Percentiles rank a stretch among this genome's conserved stretches.
These are phyloP conservation scores for Trisateles emortualis DNA, from an alignment of 2,888 invertebrate species.

Conservation along the genomic window DNA sequence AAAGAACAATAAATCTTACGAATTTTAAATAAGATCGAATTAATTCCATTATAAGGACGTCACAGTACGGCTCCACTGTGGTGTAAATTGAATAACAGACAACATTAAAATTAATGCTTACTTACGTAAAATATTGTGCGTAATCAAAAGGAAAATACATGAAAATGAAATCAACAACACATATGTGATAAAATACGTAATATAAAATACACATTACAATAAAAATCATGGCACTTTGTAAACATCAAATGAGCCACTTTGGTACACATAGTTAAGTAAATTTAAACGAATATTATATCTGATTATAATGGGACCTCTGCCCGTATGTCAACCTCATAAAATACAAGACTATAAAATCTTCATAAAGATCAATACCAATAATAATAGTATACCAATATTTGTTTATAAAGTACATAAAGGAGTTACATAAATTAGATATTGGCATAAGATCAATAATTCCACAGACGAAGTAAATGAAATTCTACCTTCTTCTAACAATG, in stretches of 20 bases:
- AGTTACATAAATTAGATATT: conserved; percentile 31
- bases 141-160: conserved; percentile 30
- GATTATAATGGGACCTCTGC: conserved; percentile 37
- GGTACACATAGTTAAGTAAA: conserved; percentile 11
- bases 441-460: conserved; percentile 27
- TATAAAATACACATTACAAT: conserved; percentile 31
- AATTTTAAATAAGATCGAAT: no score
- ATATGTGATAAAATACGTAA: conserved; percentile 24
- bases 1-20: no score
- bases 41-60: no score
- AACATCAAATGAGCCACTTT: conserved; percentile 35
- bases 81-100: conserved; percentile 20
- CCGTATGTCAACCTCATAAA: conserved; percentile 38
- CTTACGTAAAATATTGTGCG: conserved; percentile 45
- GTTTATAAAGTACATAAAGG: conserved; percentile 29
- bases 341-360: conserved; percentile 44
- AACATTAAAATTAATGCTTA: conserved; percentile 29
- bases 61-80: no score
- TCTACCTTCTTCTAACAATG: conserved; percentile 29
- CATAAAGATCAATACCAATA: conserved; percentile 33
- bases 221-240: conserved; percentile 52
- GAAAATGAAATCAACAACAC: conserved; percentile 28
- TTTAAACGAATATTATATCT: conserved; percentile 18
- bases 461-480: conserved; percentile 28
- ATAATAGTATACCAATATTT: conserved; percentile 33